These are phyloP conservation scores for Sclerurus mexicanus DNA, from an alignment of 2,113 vertebrate species.

Conservation along the genomic window DNA sequence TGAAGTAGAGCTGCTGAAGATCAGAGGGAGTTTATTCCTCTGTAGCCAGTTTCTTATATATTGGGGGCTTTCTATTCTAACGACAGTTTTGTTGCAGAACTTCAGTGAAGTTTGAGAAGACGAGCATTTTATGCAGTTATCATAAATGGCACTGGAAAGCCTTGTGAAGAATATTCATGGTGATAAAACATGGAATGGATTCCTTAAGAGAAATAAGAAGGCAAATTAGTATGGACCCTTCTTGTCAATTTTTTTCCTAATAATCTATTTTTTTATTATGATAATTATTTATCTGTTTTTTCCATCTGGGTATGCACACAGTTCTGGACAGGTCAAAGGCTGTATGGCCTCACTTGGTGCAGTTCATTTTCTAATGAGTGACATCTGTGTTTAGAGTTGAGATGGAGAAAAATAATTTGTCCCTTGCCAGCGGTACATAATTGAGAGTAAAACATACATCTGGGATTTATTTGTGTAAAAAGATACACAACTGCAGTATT, in stretches of 20 bases:
- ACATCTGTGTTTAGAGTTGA: background rate
- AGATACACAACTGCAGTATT: background rate
- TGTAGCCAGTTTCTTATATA: background rate
- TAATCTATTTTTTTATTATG: background rate
- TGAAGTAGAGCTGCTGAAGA: slow-evolving; percentile 18
- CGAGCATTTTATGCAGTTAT: background rate
- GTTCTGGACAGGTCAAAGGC: background rate
- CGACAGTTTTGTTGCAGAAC: background rate
- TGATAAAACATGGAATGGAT: background rate
- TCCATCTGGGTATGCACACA: background rate
- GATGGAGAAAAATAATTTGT: background rate
- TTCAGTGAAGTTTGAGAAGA: background rate
- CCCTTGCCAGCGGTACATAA: background rate
- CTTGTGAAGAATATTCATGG: background rate
- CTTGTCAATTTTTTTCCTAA: background rate
- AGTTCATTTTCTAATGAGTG: background rate
- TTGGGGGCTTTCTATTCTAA: background rate
- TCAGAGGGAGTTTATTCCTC: slow-evolving; percentile 28
- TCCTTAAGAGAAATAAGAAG: background rate
- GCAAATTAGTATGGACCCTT: background rate
- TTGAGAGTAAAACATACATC: background rate
- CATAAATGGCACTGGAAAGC: background rate
- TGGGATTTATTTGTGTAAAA: background rate
- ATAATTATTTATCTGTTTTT: background rate
- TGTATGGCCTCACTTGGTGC: background rate